phyloP scores from a whole-genome alignment of 1,140 invertebrate species.

The Trachelipus rathkii region DNA sequence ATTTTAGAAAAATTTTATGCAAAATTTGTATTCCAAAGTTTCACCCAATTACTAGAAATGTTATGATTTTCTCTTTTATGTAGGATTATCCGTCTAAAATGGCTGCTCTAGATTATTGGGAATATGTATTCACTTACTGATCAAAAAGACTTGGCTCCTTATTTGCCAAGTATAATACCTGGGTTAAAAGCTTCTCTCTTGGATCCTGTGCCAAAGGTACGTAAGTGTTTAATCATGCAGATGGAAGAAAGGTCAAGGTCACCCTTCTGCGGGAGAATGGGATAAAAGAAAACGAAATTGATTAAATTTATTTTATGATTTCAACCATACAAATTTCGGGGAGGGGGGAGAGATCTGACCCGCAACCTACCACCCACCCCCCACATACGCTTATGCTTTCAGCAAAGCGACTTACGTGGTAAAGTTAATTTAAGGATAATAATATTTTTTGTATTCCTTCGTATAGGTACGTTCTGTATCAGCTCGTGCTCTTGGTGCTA shows the following conservation, averaged over 20 bases:
- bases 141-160: constrained; percentile 95
- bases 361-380: no score
- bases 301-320: no score
- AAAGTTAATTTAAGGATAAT: not conserved
- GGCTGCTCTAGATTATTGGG: constrained; percentile 83
- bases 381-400: no score
- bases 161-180: constrained; percentile 93
- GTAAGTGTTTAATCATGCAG: constrained; percentile 12
- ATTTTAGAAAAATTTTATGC: not conserved
- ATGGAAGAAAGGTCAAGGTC: no score
- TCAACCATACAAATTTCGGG: no score
- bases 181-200: constrained; percentile 92
- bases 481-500: constrained; percentile 89
- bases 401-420: not conserved
- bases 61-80: no score
- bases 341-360: no score
- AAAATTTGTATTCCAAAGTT: no score
- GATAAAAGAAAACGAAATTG: no score
- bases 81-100: constrained; percentile 60
- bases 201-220: constrained; percentile 94
- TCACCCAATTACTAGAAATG: not conserved
- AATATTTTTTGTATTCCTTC: constrained; percentile 17
- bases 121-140: constrained; percentile 99
- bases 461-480: constrained; percentile 76
- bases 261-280: no score